Percentiles rank a stretch among this genome's conserved stretches.
Evolutionary conservation across 2,888 invertebrate species (phyloP).

Genomic region (Argyresthia albistria): DNA sequence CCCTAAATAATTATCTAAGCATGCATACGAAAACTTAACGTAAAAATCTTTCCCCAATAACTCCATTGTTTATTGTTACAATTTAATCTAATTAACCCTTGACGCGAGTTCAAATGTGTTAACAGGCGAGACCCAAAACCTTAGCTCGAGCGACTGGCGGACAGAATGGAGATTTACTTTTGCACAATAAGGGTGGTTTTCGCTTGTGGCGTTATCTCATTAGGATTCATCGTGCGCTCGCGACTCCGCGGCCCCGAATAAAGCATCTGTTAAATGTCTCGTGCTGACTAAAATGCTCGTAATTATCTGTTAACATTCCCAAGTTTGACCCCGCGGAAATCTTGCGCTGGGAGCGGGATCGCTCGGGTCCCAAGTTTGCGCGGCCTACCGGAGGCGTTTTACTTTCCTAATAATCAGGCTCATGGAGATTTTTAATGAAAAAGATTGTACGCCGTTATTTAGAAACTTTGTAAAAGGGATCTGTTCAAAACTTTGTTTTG

Average conservation of each 20-base stretch:
- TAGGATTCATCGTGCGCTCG: constrained; percentile 68
- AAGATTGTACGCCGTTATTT: constrained; percentile 68
- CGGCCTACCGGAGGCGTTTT: constrained; percentile 61
- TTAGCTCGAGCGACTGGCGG: constrained; percentile 13
- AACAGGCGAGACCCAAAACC: constrained; percentile 55
- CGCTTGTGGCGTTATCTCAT: constrained; percentile 31
- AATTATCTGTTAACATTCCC: constrained; percentile 72
- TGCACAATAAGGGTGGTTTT: not conserved
- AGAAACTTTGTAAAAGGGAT: constrained; percentile 67
- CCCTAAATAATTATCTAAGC: too few relatives aligned
- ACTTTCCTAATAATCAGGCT: constrained; percentile 65
- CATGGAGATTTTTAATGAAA: constrained; percentile 70
- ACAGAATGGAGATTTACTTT: not conserved
- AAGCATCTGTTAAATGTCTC: constrained; percentile 73
- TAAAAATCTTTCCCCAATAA: not conserved
- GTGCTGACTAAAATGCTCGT: constrained; percentile 65
- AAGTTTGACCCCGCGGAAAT: constrained; percentile 69
- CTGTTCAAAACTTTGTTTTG: constrained; percentile 60
- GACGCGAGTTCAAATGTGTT: constrained; percentile 69
- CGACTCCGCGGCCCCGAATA: constrained; percentile 63
- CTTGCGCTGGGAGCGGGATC: constrained; percentile 24
- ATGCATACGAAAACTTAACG: too few relatives aligned
- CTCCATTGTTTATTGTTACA: constrained; percentile 4
- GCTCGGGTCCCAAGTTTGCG: constrained; percentile 33
- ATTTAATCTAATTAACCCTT: constrained; percentile 65